These are phyloP conservation scores for Pachypsylla venusta DNA, from an alignment of 1,140 invertebrate genomes.

Conservation along the genomic window DNA sequence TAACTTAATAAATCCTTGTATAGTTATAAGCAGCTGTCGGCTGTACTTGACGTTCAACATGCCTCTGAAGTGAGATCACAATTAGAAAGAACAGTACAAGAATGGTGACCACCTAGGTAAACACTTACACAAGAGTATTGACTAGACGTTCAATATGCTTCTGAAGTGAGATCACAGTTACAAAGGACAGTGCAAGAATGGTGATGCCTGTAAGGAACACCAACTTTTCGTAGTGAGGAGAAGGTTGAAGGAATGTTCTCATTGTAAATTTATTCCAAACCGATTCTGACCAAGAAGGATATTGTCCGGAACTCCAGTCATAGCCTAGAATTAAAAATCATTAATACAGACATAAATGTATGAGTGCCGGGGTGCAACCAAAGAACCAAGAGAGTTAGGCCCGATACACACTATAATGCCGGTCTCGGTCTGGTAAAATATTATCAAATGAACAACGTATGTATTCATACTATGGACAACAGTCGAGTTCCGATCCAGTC, in stretches of 20 bases:
- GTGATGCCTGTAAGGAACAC: constrained; percentile 46
- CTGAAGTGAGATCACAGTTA: constrained; percentile 36
- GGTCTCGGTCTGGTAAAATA: too few species aligned
- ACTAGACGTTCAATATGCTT: not conserved
- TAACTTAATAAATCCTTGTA: too few species aligned
- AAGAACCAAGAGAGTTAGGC: too few species aligned
- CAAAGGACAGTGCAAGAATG: constrained; percentile 45
- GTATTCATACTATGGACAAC: too few species aligned
- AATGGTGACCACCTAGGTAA: constrained; percentile 35
- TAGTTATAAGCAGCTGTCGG: too few species aligned
- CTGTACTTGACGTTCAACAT: not conserved
- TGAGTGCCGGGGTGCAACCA: too few species aligned
- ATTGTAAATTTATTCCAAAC: constrained; percentile 58
- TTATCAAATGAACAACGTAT: too few species aligned
- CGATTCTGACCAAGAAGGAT: constrained; percentile 86
- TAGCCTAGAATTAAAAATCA: constrained; percentile 43
- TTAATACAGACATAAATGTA: too few species aligned
- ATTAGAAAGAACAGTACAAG: constrained; percentile 46
- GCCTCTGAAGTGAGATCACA: constrained; percentile 32
- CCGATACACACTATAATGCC: too few species aligned
- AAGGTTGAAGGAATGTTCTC: constrained; percentile 66
- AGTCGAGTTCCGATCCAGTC: too few species aligned
- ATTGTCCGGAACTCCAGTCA: constrained; percentile 57
- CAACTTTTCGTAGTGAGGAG: constrained; percentile 45
- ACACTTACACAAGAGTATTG: not conserved